Base-by-base conservation (phyloP, 2,113 vertebrate species). In the Cathartes aura region DNA sequence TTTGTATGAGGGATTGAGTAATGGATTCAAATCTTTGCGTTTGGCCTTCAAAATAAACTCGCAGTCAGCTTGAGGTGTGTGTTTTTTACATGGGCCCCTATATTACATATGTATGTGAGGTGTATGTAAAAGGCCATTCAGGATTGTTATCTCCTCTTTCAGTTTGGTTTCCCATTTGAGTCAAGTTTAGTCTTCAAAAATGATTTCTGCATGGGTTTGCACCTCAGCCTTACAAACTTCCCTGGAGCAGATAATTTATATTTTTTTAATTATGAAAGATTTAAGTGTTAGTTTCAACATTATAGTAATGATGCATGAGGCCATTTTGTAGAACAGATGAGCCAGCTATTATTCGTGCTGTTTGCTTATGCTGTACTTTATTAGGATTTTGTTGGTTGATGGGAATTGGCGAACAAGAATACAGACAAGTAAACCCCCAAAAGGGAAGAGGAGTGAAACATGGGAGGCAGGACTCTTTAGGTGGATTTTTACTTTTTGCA, bases 21-120 rank as follows among this genome's bases (percentile, higher is more conserved):
- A 5, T n/a, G 42, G 7, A 4, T 45, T 82, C 20, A 42, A 4
- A 15, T 56, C 26, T 43, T 50, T 2, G 1, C 1, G 0, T 66
- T 50, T 82, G 75, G 32, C 86, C 42, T 82, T 67, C 29, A 58
- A 3, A 72, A 40, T n/a, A 24, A 76, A 18, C 34, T 32, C 24
- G 0, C 6, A 8, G 21, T 32, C 66, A n/a, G 36, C 47, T 43
- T 11, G 23, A 60, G 45, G 15, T 21, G 19, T 47, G 0, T 53
- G 0, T 18, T 29, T 64, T 52, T 80, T 12, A 12, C 17, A 3
- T 10, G 8, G 24, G 4, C 15, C 27, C 24, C 40, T 55, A 0
- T 11, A 26, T 55, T 19, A 12, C 6, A 2, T 8, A 7, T 7
- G 21, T 52, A 4, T 2, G 7, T 30, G 63, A 86, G 27, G n/a